A percentile compares a stretch with the other conserved stretches of the same genome.
Conservation (phyloP, 2,797 vertebrate genomes). For the Bradypus variegatus region DNA sequence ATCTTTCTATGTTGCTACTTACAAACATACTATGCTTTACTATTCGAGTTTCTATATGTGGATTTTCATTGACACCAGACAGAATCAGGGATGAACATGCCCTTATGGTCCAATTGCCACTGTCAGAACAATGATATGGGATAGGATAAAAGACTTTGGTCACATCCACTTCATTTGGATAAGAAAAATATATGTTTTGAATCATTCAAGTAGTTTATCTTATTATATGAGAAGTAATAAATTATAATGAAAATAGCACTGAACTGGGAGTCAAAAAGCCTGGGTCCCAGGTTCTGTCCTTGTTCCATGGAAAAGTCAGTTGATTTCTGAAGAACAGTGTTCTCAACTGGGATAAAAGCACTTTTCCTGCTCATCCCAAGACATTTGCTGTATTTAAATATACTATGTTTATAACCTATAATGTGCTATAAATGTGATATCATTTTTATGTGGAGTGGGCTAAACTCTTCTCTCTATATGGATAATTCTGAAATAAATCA, state of each 20-base stretch:
- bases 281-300: background rate
- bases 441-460: background rate
- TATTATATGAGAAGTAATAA: background rate
- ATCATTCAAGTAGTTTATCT: constrained; percentile 33
- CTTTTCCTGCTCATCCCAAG: background rate
- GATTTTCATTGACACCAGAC: constrained; percentile 16
- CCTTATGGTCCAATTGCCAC: background rate
- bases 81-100: constrained; percentile 18
- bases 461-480: background rate
- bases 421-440: background rate
- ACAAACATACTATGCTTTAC: background rate
- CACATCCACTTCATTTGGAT: constrained; percentile 3
- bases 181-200: constrained; percentile 20
- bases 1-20: background rate
- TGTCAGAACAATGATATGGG: background rate
- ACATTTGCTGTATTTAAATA: background rate
- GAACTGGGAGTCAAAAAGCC: background rate
- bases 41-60: background rate
- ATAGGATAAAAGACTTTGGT: background rate
- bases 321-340: constrained; percentile 19
- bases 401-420: background rate
- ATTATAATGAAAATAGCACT: constrained; percentile 13
- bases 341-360: background rate
- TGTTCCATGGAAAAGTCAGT: background rate
- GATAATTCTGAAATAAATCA: constrained; percentile 13